phyloP scores from a whole-genome alignment of 2,797 vertebrate species.

The Hoplostethus atlanticus region DNA sequence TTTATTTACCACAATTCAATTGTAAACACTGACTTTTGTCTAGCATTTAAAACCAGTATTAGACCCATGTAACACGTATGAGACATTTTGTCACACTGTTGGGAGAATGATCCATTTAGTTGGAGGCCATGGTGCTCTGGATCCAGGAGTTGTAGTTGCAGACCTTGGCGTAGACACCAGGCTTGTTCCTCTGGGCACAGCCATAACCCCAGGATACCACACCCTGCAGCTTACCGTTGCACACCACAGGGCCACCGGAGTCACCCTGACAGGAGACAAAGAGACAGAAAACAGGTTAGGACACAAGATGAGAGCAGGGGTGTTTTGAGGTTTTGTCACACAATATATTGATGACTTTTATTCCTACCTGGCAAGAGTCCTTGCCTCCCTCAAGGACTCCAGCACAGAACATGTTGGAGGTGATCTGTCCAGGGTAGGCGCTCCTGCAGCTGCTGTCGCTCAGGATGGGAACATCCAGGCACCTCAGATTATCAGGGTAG shows the following conservation, averaged over 20 bases:
- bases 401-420: constrained; percentile 88
- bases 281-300: background rate
- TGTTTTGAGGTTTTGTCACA: background rate
- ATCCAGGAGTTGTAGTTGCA: constrained; percentile 86
- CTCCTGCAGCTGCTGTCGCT: constrained; percentile 75
- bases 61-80: too few species aligned
- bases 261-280: constrained; percentile 76
- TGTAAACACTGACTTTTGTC: too few species aligned
- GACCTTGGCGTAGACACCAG: constrained; percentile 86
- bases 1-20: too few species aligned
- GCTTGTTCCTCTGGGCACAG: constrained; percentile 81
- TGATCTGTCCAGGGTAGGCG: constrained; percentile 87
- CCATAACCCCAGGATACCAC: constrained; percentile 88
- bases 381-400: constrained; percentile 89
- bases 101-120: constrained; percentile 59
- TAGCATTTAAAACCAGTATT: too few species aligned
- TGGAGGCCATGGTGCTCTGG: constrained; percentile 75
- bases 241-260: constrained; percentile 87
- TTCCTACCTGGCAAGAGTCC: constrained; percentile 90
- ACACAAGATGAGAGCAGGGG: constrained; percentile 26
- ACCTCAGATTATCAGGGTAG: constrained; percentile 83
- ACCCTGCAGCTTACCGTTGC: constrained; percentile 81
- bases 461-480: constrained; percentile 87
- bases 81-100: too few species aligned
- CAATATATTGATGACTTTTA: background rate